Conservation (phyloP, 2,113 vertebrate species). For the Vireo altiloquus region DNA sequence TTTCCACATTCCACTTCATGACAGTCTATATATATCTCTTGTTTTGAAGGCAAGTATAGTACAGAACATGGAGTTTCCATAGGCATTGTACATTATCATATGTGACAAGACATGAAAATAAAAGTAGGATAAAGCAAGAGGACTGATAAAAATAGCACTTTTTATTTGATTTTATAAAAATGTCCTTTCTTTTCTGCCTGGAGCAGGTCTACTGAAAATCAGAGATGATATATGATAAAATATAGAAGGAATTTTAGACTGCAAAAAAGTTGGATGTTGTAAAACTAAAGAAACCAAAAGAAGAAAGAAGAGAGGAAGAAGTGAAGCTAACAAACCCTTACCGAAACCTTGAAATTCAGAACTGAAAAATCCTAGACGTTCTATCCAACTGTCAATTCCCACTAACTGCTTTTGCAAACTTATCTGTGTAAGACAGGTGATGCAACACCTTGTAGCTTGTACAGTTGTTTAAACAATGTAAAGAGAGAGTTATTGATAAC, state of each 20-base stretch:
- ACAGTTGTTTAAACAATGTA: background rate
- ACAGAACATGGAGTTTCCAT: background rate
- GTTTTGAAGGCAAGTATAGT: background rate
- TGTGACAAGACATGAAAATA: background rate
- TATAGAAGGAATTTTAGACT: background rate
- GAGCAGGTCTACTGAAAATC: background rate
- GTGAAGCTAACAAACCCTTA: background rate
- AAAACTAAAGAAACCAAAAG: background rate
- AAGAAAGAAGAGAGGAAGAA: background rate
- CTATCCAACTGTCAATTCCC: background rate
- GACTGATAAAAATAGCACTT: background rate
- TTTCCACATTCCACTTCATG: background rate
- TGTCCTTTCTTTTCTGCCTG: background rate
- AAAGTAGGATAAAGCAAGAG: background rate
- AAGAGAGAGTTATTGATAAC: background rate
- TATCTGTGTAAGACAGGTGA: background rate
- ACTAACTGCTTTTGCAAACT: background rate
- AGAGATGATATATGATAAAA: background rate
- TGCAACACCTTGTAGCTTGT: background rate
- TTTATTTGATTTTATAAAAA: background rate
- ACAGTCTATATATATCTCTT: background rate
- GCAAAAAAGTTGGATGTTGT: background rate
- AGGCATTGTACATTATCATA: rapidly evolving
- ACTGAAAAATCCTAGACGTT: background rate
- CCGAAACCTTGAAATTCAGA: background rate